Evolutionary conservation across 1,140 invertebrate species (phyloP), one percentile per base, ranked within the genome.

Genomic region (Sitobion miscanthi): DNA sequence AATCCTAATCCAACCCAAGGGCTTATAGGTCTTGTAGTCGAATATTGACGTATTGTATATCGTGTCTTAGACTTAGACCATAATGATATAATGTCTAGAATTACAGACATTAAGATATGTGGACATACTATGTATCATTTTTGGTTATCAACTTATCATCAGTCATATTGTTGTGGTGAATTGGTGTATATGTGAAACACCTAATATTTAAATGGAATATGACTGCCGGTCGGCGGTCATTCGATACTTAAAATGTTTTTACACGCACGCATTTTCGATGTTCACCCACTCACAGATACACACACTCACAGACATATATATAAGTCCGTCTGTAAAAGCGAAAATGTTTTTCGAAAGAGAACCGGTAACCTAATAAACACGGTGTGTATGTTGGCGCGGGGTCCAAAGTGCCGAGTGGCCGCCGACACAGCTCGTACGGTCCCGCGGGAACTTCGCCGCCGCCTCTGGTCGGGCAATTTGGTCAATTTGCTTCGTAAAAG

Each of bases 321-420:
- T 35, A 57, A 57, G 88, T 62, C 88, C 54, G 57, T 62, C 54
- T 69, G 38, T n/a, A 86, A 86, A 93, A 52, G 82, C 38, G 91
- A 93, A 93, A 93, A 93, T 93, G 91, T 83, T 93, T 93, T 93
- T 42, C 49, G 82, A 35, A 57, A 93, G 35, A 86, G 91, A 93
- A 93, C 91, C 82, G 82, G 77, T 93, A 93, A 93, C 82, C 91
- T 93, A 93, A 93, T 93, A 93, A 93, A 93, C 49, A 86, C 91
- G 91, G 82, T 54, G 77, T 62, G 90, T 47, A 11, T 21, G 47
- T 92, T 25, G 47, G 62, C 77, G 91, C 45, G 91, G 91, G 69
- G 77, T 93, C 57, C 69, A 93, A 93, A 93, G 91, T 93, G 91
- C 91, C 91, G 91, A 93, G 91, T 93, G 91, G 82, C 91, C 91